phyloP scores from a whole-genome alignment of 1,140 invertebrate genomes.

The Trichoplusia ni region DNA sequence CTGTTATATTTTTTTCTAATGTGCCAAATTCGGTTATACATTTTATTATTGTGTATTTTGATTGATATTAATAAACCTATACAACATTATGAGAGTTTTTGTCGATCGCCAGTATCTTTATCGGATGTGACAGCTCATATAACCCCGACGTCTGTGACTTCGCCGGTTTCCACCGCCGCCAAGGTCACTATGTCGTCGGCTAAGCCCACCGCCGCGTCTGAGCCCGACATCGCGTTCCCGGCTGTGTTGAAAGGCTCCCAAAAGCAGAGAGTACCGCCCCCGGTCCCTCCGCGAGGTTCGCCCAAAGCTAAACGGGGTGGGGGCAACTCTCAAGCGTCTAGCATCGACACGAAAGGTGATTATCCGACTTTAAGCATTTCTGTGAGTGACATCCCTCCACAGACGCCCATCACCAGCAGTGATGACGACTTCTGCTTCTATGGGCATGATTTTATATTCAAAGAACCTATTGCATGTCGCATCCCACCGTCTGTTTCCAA shows the following conservation, averaged over 20 bases:
- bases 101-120: conserved; percentile 66
- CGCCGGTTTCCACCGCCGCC: conserved; percentile 78
- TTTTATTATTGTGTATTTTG: conserved; percentile 53
- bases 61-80: conserved; percentile 61
- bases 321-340: conserved; percentile 61
- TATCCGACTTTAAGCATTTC: conserved; percentile 67
- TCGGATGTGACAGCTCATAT: conserved; percentile 80
- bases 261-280: conserved; percentile 88
- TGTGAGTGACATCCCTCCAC: conserved; percentile 61
- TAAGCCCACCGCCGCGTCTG: conserved; percentile 54
- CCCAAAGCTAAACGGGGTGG: conserved; percentile 83
- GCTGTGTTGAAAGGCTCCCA: conserved; percentile 87
- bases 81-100: conserved; percentile 66
- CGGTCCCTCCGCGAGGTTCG: conserved; percentile 91
- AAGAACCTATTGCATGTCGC: conserved; percentile 67
- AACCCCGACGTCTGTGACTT: conserved; percentile 82
- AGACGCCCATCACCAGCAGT: conserved; percentile 68
- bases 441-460: conserved; percentile 73
- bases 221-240: conserved; percentile 83
- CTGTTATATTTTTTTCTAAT: conserved; percentile 49
- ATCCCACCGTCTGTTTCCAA: conserved; percentile 65
- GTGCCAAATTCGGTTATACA: conserved; percentile 69
- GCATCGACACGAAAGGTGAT: conserved; percentile 78
- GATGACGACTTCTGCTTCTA: conserved; percentile 73
- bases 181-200: conserved; percentile 71